phyloP scores from a whole-genome alignment of 92 coral and sea anemone genomes.

The Muricea muricata region DNA sequence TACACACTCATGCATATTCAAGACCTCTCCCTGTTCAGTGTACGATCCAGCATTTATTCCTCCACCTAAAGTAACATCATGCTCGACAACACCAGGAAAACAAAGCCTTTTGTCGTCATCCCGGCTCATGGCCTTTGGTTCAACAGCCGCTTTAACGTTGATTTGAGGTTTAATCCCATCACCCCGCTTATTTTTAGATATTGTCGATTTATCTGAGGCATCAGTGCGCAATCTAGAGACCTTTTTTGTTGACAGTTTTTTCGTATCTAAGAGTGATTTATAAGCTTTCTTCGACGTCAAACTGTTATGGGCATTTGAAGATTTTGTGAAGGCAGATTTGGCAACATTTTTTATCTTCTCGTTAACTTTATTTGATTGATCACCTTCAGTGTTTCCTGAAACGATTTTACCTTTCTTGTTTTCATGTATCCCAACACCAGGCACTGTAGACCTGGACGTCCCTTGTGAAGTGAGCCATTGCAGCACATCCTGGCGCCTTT shows the following conservation, averaged over 20 bases:
- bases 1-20: slow-evolving; percentile 45
- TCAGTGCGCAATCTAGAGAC: neutral
- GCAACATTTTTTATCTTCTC: neutral
- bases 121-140: neutral
- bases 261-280: neutral
- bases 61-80: slow-evolving; percentile 36
- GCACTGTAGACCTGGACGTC: slow-evolving; percentile 10
- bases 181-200: slow-evolving; percentile 28
- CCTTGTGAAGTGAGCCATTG: slow-evolving; percentile 15
- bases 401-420: neutral
- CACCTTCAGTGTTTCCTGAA: neutral
- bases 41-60: slow-evolving; percentile 40
- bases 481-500: slow-evolving; percentile 62
- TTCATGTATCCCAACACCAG: neutral
- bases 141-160: slow-evolving; percentile 37
- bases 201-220: neutral
- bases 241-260: neutral
- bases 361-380: neutral
- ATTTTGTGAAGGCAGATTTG: neutral
- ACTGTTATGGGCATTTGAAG: neutral
- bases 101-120: neutral
- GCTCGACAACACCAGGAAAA: slow-evolving; percentile 20
- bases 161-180: slow-evolving; percentile 50
- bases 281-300: neutral
- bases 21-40: slow-evolving; percentile 50